Evolutionary conservation across 1,140 invertebrate genomes (phyloP), one percentile per base, ranked within the genome.

Genomic region (Myzus persicae): DNA sequence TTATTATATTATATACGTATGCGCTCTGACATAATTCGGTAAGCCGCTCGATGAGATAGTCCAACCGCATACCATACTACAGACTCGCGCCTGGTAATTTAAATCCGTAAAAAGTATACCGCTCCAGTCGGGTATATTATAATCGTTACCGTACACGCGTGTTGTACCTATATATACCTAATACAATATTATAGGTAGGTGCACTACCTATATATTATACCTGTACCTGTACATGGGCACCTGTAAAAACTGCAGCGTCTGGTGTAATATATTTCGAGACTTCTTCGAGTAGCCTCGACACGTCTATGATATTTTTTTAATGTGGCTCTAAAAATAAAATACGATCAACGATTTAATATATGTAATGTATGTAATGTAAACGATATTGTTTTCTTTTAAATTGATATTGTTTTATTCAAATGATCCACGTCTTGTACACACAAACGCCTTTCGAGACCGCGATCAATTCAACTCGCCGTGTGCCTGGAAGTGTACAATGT

Each of bases 351-450:
- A 31, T 48, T 18, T 48, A 18, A 20, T 20, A 48, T 11, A 2
- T 46, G 42, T 7, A n/a, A 9, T 3, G 20, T 81, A 81, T 42
- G 38, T 31, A 44, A 85, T 31, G 40, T n/a, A 87, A 40, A 84
- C 38, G 24, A 84, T 85, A 87, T 44, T 42, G 40, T 87, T 40
- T 84, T 44, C 11, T 87, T 44, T 31, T 40, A 54, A 76, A 91
- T 76, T 44, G 26, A 91, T 44, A 91, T 44, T 42, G 90, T 91
- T 40, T 91, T 91, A 91, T 91, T 91, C 38, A 67, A 76, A 67
- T 44, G 90, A 91, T 91, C 24, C 90, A n/a, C 81, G 5, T 42
- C 9, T n/a, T 18, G 44, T n/a, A 48, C 18, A 36, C 31, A 36
- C 31, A 48, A 42, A 42, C 24, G 82, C 42, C 40, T 31, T 91